These are phyloP conservation scores for Drosophila azteca DNA, from an alignment of 1,140 invertebrate species.

Conservation along the genomic window DNA sequence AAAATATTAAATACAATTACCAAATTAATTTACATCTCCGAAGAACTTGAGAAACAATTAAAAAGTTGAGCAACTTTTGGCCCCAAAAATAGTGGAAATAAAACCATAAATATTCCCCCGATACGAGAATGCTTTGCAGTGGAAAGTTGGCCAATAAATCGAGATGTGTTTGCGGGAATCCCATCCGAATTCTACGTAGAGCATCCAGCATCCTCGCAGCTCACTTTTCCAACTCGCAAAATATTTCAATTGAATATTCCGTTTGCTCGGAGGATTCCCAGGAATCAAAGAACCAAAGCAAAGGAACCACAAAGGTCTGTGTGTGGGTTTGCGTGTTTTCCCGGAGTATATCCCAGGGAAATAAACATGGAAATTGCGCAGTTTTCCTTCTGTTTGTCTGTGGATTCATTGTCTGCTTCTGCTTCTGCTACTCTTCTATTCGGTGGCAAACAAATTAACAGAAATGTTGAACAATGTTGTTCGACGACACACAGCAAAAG, in stretches of 20 bases:
- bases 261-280: constrained; percentile 25
- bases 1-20: constrained; percentile 54
- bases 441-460: constrained; percentile 47
- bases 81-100: background rate
- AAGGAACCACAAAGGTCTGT: constrained; percentile 39
- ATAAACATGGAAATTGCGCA: constrained; percentile 34
- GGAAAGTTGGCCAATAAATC: constrained; percentile 49
- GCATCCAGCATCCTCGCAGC: background rate
- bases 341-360: constrained; percentile 21
- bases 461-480: constrained; percentile 35
- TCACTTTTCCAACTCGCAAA: background rate
- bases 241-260: constrained; percentile 42
- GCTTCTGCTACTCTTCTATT: constrained; percentile 7
- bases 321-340: constrained; percentile 30
- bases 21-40: constrained; percentile 41
- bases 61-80: constrained; percentile 38
- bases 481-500: constrained; percentile 5
- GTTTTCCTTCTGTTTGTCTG: constrained; percentile 39
- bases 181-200: constrained; percentile 9
- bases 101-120: background rate
- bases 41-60: constrained; percentile 37
- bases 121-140: background rate
- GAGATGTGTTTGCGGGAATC: constrained; percentile 27
- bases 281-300: no score
- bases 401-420: constrained; percentile 16